Conservation (phyloP, 2,888 invertebrate species). For the Callinectes sapidus region DNA sequence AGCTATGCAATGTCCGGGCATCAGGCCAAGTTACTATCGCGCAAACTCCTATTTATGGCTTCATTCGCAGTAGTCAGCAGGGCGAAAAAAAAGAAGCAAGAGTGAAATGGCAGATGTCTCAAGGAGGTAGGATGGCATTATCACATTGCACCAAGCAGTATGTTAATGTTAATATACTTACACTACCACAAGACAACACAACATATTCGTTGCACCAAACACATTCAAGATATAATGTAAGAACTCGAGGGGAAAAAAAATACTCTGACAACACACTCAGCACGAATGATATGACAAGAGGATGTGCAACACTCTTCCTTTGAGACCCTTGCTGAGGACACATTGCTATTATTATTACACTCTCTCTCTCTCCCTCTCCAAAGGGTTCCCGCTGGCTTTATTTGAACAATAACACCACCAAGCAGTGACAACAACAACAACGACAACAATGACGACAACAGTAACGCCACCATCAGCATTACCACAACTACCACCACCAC, state of each 20-base stretch:
- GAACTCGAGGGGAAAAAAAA: neutral
- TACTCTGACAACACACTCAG: neutral
- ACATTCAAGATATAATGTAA: neutral
- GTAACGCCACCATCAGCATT: no score
- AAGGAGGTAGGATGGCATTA: neutral
- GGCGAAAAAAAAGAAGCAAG: neutral
- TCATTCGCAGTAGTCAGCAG: neutral
- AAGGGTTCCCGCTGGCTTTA: no score
- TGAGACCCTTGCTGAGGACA: neutral
- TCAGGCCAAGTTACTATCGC: slow-evolving; percentile 6
- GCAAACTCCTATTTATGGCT: neutral
- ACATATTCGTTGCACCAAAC: neutral
- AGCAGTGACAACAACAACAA: neutral
- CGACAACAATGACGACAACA: neutral
- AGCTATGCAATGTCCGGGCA: neutral
- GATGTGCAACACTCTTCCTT: neutral
- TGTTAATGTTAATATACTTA: neutral
- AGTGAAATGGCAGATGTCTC: neutral
- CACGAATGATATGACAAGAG: neutral
- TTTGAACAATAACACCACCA: no score
- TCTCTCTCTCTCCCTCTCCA: no score
- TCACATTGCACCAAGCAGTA: neutral
- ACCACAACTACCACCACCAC: no score
- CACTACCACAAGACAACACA: neutral
- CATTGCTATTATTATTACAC: no score